These are phyloP conservation scores for Valencia hispanica DNA, from an alignment of 2,797 vertebrate genomes.

Conservation along the genomic window DNA sequence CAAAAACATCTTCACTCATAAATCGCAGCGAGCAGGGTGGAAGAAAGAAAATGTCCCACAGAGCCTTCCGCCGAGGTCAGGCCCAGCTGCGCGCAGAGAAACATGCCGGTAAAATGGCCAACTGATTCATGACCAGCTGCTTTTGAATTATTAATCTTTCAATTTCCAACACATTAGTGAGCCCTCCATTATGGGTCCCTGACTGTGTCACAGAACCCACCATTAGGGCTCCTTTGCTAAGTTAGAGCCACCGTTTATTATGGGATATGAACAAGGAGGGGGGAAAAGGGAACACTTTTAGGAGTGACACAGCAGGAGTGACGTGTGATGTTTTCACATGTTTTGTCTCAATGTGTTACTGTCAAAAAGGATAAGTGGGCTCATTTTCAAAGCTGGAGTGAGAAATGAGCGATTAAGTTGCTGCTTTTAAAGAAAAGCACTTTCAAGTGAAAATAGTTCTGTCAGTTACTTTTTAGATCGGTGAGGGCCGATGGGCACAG, in stretches of 20 bases:
- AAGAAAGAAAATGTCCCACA: neutral
- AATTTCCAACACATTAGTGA: slow-evolving; percentile 90
- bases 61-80: slow-evolving; percentile 69
- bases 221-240: slow-evolving; percentile 74
- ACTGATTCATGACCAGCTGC: slow-evolving; percentile 89
- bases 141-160: slow-evolving; percentile 96
- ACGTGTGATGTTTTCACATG: slow-evolving; percentile 64
- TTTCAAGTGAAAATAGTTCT: slow-evolving; percentile 17
- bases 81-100: slow-evolving; percentile 49
- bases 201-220: slow-evolving; percentile 74
- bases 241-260: slow-evolving; percentile 72
- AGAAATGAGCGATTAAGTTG: slow-evolving; percentile 53
- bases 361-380: slow-evolving; percentile 61
- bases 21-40: slow-evolving; percentile 15
- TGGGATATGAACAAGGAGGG: slow-evolving; percentile 49
- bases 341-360: slow-evolving; percentile 54
- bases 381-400: slow-evolving; percentile 50
- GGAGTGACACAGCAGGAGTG: slow-evolving; percentile 72
- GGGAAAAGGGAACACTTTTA: slow-evolving; percentile 21
- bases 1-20: slow-evolving; percentile 59
- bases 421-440: slow-evolving; percentile 34
- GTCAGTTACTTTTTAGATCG: slow-evolving; percentile 30
- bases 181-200: slow-evolving; percentile 79
- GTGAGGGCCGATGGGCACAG: neutral
- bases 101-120: slow-evolving; percentile 67